Conservation (phyloP, 2,113 vertebrate genomes). For the Fulica atra region DNA sequence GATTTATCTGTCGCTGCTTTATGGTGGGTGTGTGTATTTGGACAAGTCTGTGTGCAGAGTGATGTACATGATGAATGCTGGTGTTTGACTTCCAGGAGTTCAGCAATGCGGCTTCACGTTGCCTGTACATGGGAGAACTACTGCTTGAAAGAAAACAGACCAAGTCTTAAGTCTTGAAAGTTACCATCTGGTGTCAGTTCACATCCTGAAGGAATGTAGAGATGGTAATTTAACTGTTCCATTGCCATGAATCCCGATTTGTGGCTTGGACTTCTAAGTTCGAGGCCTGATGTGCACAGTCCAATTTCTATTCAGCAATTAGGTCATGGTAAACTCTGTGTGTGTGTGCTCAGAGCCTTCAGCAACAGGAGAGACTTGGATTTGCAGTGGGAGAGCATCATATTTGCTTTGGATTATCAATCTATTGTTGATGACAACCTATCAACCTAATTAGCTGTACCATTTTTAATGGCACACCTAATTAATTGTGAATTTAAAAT, state of each 20-base stretch:
- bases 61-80: not conserved
- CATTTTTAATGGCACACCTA: slow-evolving; percentile 54
- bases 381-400: not conserved
- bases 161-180: slow-evolving; percentile 18
- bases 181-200: slow-evolving; percentile 44
- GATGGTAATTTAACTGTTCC: not conserved
- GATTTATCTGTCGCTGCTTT: not conserved
- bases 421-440: slow-evolving; percentile 60
- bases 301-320: not conserved
- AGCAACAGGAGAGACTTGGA: not conserved
- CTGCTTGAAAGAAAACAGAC: not conserved
- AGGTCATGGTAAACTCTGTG: not conserved
- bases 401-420: slow-evolving; percentile 63
- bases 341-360: not conserved
- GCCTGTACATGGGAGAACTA: not conserved
- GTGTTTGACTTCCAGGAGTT: not conserved
- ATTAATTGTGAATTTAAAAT: slow-evolving; percentile 64
- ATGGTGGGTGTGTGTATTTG: not conserved
- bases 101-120: not conserved
- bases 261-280: not conserved
- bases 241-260: not conserved
- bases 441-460: slow-evolving; percentile 59
- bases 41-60: not conserved
- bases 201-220: not conserved
- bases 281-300: not conserved